Evolutionary conservation across 2,113 vertebrate genomes (phyloP).

Genomic region (Cepphus grylle): DNA sequence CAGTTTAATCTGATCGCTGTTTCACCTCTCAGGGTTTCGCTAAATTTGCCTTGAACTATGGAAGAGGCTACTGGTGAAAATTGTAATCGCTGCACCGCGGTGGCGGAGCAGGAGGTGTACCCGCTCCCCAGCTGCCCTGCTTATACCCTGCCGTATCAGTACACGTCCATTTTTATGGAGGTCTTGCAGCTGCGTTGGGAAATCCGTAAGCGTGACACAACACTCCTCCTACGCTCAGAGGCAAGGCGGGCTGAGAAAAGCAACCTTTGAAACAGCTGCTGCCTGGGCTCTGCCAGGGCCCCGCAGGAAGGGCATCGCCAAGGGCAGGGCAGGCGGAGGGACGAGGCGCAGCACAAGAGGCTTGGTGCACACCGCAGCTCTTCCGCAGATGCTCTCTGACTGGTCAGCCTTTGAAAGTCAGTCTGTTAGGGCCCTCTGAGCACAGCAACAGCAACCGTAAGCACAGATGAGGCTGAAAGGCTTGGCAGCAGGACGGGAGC

Average conservation of each 20-base stretch:
- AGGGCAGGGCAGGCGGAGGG: background rate
- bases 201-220: background rate
- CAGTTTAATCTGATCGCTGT: background rate
- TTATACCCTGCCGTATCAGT: background rate
- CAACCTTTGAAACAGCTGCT: background rate
- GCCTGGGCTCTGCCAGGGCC: background rate
- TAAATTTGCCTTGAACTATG: background rate
- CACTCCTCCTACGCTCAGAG: rapidly evolving
- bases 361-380: background rate
- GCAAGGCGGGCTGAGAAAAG: background rate
- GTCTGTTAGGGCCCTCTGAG: background rate
- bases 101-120: background rate
- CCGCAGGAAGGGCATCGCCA: background rate
- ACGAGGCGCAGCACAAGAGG: background rate
- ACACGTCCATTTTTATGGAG: background rate
- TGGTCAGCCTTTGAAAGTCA: background rate
- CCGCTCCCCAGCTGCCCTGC: background rate
- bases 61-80: background rate
- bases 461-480: background rate
- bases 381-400: background rate
- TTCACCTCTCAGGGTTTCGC: rapidly evolving
- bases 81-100: rapidly evolving
- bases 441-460: background rate
- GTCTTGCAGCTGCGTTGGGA: rapidly evolving
- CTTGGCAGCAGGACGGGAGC: background rate